Base-by-base conservation (phyloP, 1,140 invertebrate species). In the Batillaria attramentaria region DNA sequence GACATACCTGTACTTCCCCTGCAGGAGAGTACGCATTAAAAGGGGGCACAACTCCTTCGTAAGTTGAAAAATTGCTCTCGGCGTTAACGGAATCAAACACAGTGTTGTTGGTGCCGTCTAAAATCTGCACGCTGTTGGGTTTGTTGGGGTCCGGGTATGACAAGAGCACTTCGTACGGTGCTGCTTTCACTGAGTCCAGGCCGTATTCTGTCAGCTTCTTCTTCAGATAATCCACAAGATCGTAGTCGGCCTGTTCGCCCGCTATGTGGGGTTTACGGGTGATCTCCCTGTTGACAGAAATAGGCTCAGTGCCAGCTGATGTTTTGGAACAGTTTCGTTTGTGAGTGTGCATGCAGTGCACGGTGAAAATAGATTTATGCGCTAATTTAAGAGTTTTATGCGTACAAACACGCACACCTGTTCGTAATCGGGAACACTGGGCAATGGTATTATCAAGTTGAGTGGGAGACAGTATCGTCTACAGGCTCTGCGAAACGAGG, bases 221-320 rank as follows among this genome's bases (percentile, higher is more conserved):
- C 65, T 83, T 79, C 2, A 91, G 50, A 33, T 87, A 54, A 33
- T 84, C 70, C 1, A 87, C 89, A 35, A 84, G 82, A 6, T 80
- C 79, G 33, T 82, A 54, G 73, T 88, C 88, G 5, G 66, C 82
- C 13, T 77, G 18, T 10, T 86, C 85, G 0, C 90, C 90, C 5
- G 88, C 87, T 24, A 91, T 75, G 72, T 90, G 89, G 0, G 90
- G 89, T 16, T 79, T 66, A 24, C 76, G 31, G 13, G 90, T 86
- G 13, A 90, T 72, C 18, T 79, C 50, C 70, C 88, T 89, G 83
- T n/a, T n/a, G n/a, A n/a, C n/a, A n/a, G n/a, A n/a, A n/a, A n/a
- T n/a, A n/a, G n/a, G n/a, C n/a, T n/a, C n/a, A n/a, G n/a, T n/a
- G n/a, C n/a, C n/a, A n/a, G n/a, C n/a, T n/a, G n/a, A n/a, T n/a